Evolutionary conservation across 2,113 vertebrate genomes (phyloP).

Genomic region (Donacobius atricapilla): DNA sequence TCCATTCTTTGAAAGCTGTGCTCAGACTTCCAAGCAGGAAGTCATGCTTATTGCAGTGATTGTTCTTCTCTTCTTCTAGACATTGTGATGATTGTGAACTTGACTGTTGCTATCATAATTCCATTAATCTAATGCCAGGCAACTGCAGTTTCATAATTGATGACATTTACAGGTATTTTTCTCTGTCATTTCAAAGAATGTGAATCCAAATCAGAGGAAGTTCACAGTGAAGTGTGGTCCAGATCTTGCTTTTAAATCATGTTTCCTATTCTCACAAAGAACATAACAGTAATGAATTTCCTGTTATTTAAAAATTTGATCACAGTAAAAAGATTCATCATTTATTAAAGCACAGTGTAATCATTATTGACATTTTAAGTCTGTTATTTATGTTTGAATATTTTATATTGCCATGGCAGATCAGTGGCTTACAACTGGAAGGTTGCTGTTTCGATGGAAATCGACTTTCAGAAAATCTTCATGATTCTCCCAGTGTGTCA

Average conservation of each 20-base stretch:
- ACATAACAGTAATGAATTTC: constrained; percentile 23
- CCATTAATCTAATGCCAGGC: constrained; percentile 19
- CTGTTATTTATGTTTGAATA: background rate
- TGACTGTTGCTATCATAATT: constrained; percentile 18
- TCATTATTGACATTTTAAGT: constrained; percentile 19
- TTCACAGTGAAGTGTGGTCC: background rate
- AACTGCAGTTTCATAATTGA: constrained; percentile 11
- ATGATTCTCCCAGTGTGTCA: constrained; percentile 91
- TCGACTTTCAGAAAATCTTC: constrained; percentile 88
- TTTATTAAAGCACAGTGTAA: background rate
- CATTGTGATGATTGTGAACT: constrained; percentile 6
- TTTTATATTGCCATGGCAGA: constrained; percentile 69
- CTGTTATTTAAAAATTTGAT: background rate
- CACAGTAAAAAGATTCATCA: background rate
- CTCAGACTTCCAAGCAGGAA: constrained; percentile 11
- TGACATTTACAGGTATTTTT: constrained; percentile 32
- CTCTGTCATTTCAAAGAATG: constrained; percentile 4
- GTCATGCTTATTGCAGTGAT: background rate
- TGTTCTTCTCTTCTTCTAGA: background rate
- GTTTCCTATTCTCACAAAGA: constrained; percentile 28
- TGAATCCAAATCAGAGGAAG: constrained; percentile 8
- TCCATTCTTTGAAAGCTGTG: constrained; percentile 18
- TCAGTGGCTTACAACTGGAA: constrained; percentile 90
- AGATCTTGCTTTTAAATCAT: constrained; percentile 1
- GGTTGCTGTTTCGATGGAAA: constrained; percentile 93